Conservation (phyloP, 2,888 invertebrate species). For the Philereme vetulata region DNA sequence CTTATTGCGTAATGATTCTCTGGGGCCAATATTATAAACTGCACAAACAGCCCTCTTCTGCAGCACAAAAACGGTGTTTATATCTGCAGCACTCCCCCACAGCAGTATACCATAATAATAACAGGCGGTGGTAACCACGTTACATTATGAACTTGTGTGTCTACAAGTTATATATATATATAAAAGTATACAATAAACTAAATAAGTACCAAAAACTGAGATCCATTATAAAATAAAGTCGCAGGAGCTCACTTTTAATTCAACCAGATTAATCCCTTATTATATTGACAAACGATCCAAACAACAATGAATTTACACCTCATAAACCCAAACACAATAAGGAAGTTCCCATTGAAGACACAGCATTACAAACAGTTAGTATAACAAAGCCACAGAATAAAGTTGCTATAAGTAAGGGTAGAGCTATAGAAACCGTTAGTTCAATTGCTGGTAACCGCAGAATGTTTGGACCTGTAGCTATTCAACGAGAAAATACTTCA, state of each 20-base stretch:
- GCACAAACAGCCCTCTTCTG: no score
- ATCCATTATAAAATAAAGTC: background rate
- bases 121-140: no score
- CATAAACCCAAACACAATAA: slow-evolving; percentile 36
- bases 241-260: slow-evolving; percentile 15
- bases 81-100: no score
- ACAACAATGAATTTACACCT: slow-evolving; percentile 39
- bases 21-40: no score
- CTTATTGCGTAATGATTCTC: no score
- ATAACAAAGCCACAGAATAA: slow-evolving; percentile 10
- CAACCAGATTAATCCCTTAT: slow-evolving; percentile 21
- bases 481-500: slow-evolving; percentile 69
- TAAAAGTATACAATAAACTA: no score
- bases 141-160: no score
- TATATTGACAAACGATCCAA: slow-evolving; percentile 31
- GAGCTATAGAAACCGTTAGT: slow-evolving; percentile 27
- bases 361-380: slow-evolving; percentile 9
- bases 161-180: no score
- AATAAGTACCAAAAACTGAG: background rate
- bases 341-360: slow-evolving; percentile 22
- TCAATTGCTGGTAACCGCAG: slow-evolving; percentile 27
- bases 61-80: no score
- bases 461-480: slow-evolving; percentile 40
- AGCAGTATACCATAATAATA: no score
- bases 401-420: slow-evolving; percentile 2